These are phyloP conservation scores for Zaprionus ornatus DNA, from an alignment of 1,140 invertebrate genomes.

Conservation along the genomic window DNA sequence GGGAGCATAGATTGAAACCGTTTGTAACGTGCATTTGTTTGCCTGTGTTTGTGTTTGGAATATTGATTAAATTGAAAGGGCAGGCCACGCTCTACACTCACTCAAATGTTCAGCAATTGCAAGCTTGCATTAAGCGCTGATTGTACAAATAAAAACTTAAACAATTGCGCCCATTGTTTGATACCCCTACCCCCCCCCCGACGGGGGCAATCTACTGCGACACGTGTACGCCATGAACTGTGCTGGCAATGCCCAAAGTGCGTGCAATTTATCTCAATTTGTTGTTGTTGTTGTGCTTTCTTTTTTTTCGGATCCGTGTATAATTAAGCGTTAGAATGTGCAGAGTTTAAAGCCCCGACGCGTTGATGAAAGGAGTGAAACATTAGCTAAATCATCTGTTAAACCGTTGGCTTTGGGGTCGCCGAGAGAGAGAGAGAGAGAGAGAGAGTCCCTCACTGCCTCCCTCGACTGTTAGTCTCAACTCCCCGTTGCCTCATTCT, in stretches of 20 bases:
- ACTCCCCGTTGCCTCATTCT: slow-evolving; percentile 5
- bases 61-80: slow-evolving; percentile 72
- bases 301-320: slow-evolving; percentile 27
- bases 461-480: background rate
- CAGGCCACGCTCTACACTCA: slow-evolving; percentile 15
- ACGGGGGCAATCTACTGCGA: slow-evolving; percentile 55
- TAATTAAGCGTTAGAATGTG: slow-evolving; percentile 63
- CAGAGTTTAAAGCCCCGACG: slow-evolving; percentile 26
- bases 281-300: background rate
- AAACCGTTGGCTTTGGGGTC: slow-evolving; percentile 31
- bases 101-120: slow-evolving; percentile 52
- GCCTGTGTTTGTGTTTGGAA: slow-evolving; percentile 65
- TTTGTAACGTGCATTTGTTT: slow-evolving; percentile 13
- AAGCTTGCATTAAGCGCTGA: slow-evolving; percentile 67
- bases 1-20: background rate
- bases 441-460: background rate
- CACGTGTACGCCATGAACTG: slow-evolving; percentile 62
- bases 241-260: background rate
- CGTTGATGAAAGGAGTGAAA: slow-evolving; percentile 51
- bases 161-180: slow-evolving; percentile 46
- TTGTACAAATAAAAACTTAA: slow-evolving; percentile 64
- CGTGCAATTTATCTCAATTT: slow-evolving; percentile 55
- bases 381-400: slow-evolving; percentile 71
- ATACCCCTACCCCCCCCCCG: slow-evolving; percentile 31
- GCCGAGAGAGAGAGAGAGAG: no score